Base-by-base conservation (phyloP, 2,113 vertebrate genomes). In the Thomomys bottae region DNA sequence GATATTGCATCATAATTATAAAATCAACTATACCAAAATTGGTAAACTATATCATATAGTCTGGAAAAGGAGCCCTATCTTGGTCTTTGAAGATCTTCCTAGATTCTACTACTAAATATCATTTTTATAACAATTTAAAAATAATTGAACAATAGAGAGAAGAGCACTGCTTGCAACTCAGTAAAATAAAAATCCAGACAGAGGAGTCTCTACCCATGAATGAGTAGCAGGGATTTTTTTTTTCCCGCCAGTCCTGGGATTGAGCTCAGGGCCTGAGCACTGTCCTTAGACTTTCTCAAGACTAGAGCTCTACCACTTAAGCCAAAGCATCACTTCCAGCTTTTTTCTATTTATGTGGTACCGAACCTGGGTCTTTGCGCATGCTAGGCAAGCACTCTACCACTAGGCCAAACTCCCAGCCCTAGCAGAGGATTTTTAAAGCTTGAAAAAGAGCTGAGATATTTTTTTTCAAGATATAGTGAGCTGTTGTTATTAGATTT, bases 381-480 rank as follows among this genome's bases (percentile, higher is more conserved):
- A n/a, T n/a, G n/a, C n/a, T n/a, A n/a, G n/a, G n/a, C n/a, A n/a
- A n/a, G n/a, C n/a, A n/a, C n/a, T n/a, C n/a, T n/a, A n/a, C n/a
- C n/a, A n/a, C n/a, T n/a, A n/a, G n/a, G n/a, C n/a, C n/a, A n/a
- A n/a, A n/a, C n/a, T n/a, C n/a, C n/a, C n/a, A n/a, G n/a, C n/a
- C n/a, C 80, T 89, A 77, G 57, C 73, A 92, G 40, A 66, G 92
- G 64, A 92, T 90, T 91, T 87, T 87, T 93, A 84, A 36, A 87
- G 18, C 42, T 93, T 94, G 64, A 95, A 92, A 77, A 90, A 88
- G 86, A 88, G 26, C 42, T 20, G 1, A n/a, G 78, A 63, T 92
- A 45, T 91, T 95, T 97, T 95, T 97, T 92, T 90, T 90, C 87
- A 89, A 94, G 85, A 80, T 81, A 61, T 70, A n/a, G n/a, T n/a